Conservation (phyloP, 2,113 vertebrate genomes). For the Toxotes chatareus region DNA sequence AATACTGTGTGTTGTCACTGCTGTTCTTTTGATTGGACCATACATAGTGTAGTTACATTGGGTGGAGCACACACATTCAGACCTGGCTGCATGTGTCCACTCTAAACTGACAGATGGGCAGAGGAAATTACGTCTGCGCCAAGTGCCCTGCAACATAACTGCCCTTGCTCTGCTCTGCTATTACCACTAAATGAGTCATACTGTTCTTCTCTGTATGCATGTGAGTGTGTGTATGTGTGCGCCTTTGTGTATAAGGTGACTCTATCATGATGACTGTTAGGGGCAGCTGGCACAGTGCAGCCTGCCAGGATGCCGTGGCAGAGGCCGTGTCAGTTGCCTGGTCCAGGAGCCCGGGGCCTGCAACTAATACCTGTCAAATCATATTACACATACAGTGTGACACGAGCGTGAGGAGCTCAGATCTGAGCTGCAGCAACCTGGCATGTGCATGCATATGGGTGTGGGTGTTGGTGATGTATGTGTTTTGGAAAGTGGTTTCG, state of each 20-base stretch:
- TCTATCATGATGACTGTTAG: conserved; percentile 32
- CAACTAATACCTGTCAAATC: conserved; percentile 62
- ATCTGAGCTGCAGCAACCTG: conserved; percentile 45
- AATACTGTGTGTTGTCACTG: neutral
- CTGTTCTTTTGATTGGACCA: conserved; percentile 30
- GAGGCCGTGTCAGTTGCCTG: conserved; percentile 21
- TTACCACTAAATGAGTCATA: conserved; percentile 53
- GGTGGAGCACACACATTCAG: conserved; percentile 22
- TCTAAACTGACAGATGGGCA: conserved; percentile 55
- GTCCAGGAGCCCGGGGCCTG: conserved; percentile 42
- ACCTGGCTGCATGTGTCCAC: conserved; percentile 36
- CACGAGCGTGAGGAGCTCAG: conserved; percentile 32
- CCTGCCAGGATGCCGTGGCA: conserved; percentile 47
- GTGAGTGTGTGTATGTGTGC: neutral
- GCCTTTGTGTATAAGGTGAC: conserved; percentile 32
- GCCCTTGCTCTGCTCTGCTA: conserved; percentile 36
- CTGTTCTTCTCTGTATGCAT: conserved; percentile 17
- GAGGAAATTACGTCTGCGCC: conserved; percentile 43
- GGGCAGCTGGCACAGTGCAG: conserved; percentile 52
- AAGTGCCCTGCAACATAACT: conserved; percentile 34
- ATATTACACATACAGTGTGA: conserved; percentile 40
- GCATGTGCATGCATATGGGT: conserved; percentile 40
- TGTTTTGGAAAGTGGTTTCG: conserved; percentile 50
- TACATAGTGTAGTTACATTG: neutral
- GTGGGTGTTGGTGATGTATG: conserved; percentile 59